Evolutionary conservation across 2,113 vertebrate species (phyloP).

Genomic region (Limnothrissa miodon): DNA sequence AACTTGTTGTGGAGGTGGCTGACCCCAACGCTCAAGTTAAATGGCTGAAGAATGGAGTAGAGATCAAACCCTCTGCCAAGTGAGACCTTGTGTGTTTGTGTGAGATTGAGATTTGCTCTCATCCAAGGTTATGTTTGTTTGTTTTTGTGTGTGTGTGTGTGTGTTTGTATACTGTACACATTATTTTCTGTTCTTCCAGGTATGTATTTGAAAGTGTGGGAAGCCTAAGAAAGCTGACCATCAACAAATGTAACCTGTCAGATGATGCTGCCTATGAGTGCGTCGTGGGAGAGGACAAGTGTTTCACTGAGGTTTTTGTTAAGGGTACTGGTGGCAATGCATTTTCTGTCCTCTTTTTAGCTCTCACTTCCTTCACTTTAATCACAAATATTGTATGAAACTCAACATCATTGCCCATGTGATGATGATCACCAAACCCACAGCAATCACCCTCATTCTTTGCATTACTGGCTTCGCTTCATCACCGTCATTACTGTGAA

Average conservation of each 20-base stretch:
- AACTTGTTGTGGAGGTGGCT: conserved; percentile 77
- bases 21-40: conserved; percentile 73
- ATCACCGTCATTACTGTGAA: neutral
- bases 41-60: conserved; percentile 87
- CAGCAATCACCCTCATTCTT: neutral
- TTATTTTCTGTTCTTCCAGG: conserved; percentile 58
- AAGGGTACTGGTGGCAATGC: conserved; percentile 69
- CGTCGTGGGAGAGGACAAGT: conserved; percentile 79
- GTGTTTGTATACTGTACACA: neutral
- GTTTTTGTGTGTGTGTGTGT: neutral
- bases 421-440: neutral
- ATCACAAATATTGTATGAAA: neutral
- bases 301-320: conserved; percentile 83
- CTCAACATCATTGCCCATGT: neutral
- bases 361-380: neutral
- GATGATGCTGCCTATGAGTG: conserved; percentile 88
- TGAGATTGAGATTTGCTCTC: neutral
- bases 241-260: conserved; percentile 85
- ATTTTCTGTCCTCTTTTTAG: neutral
- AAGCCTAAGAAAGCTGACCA: conserved; percentile 81
- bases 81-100: conserved; percentile 52
- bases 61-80: conserved; percentile 87
- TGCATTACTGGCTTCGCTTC: neutral
- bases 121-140: neutral
- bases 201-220: conserved; percentile 87